Evolutionary conservation across 2,888 invertebrate species (phyloP), one percentile per base, ranked within the genome.

Genomic region (Agrochola macilenta): DNA sequence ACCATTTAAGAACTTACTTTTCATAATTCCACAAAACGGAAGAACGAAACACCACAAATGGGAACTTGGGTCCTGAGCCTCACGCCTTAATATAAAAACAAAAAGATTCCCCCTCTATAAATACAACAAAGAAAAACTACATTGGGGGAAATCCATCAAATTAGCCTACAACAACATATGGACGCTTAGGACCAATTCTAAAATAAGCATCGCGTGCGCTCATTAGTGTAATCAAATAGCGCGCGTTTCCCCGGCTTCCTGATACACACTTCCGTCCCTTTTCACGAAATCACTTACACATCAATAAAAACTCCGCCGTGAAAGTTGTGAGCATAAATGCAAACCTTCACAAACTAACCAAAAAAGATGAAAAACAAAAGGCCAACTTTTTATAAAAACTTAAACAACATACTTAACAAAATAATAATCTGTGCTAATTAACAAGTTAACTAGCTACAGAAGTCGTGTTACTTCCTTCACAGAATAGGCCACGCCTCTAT

Each of bases 401-500:
- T 20, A 58, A 39, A 52, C 43, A 0, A 7, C 20, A 49, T 23
- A 7, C 20, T 12, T 1, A 17, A 69, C 1, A 57, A n/a, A 52
- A 23, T 8, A 12, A 9, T 20, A 60, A 26, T 49, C 14, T 7
- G 2, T 23, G 5, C 23, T 49, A 7, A 54, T 76, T n/a, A 60
- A 30, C 20, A 9, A 43, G 39, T 14, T 7, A 23, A 5, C 14
- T 46, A 9, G 35, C 23, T 5, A 82, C 20, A 35, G 14, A 73
- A 69, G 73, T 17, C 23, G 39, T 9, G 35, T 68, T 35, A 52
- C 60, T 79, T 80, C 54, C 57, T 79, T 30, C 61, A 23, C 79
- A n/a, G 79, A 52, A 52, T 83, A 81, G 61, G 81, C 81, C 81
- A 81, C 81, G 81, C 81, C 81, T 61, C 65, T 73, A 78, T 71